These are phyloP conservation scores for Lycia hirtaria DNA, from an alignment of 2,888 invertebrate species.

Conservation along the genomic window DNA sequence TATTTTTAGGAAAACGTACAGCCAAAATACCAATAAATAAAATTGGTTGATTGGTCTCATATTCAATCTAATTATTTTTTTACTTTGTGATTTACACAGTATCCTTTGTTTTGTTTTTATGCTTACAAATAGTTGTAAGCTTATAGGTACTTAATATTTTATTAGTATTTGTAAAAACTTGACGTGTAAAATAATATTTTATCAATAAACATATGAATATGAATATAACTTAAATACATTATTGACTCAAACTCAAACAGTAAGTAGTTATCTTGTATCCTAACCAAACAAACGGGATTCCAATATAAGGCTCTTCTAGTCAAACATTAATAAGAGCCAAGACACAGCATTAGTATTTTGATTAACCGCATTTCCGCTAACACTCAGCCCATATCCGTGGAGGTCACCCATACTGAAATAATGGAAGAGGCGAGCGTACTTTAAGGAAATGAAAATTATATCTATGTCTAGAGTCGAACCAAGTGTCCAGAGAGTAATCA, in stretches of 20 bases:
- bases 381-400: constrained; percentile 41
- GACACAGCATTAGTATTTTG: constrained; percentile 48
- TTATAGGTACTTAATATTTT: no score
- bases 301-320: constrained; percentile 24
- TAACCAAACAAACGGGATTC: constrained; percentile 20
- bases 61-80: no score
- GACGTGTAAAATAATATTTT: no score
- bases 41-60: no score
- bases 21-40: no score
- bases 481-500: no score
- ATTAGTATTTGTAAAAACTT: no score
- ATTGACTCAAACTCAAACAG: not conserved
- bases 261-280: constrained; percentile 24
- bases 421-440: constrained; percentile 16
- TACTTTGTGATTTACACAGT: no score
- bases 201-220: not conserved
- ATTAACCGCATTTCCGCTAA: constrained; percentile 53
- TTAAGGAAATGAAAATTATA: not conserved
- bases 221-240: not conserved
- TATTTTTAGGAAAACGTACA: no score
- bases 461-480: no score
- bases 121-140: no score
- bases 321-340: constrained; percentile 45
- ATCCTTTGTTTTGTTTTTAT: no score
- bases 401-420: constrained; percentile 1